Percentiles rank a stretch among this genome's conserved stretches.
Conservation (phyloP, 2,113 vertebrate genomes). For the Tragelaphus buxtoni region DNA sequence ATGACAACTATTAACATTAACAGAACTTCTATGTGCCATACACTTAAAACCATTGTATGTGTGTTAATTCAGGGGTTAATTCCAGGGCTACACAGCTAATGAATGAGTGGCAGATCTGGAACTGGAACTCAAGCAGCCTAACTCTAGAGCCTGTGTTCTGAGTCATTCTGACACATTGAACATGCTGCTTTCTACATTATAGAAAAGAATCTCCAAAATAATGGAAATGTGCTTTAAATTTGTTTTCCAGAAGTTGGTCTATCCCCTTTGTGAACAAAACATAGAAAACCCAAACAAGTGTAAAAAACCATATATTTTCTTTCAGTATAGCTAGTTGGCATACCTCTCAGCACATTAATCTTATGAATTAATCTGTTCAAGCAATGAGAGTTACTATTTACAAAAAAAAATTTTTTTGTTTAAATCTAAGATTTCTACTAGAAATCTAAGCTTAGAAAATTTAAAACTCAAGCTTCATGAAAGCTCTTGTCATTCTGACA, state of each 20-base stretch:
- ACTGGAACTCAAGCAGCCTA: neutral
- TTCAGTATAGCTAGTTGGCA: neutral
- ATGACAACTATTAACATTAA: slow-evolving; percentile 13
- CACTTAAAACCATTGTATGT: neutral
- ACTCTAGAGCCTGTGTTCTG: slow-evolving; percentile 19
- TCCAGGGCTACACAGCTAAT: neutral
- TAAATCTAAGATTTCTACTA: neutral
- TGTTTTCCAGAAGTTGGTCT: slow-evolving; percentile 33
- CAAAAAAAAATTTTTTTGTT: neutral
- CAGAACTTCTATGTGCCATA: neutral
- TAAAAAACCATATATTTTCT: slow-evolving; percentile 28
- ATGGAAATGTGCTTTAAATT: slow-evolving; percentile 35
- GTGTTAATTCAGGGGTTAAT: neutral
- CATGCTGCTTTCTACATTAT: slow-evolving; percentile 1
- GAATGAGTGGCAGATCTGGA: slow-evolving; percentile 14
- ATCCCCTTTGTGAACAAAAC: slow-evolving; percentile 26
- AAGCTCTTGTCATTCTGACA: neutral
- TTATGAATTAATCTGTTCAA: slow-evolving; percentile 9
- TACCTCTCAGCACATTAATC: neutral
- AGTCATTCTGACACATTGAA: slow-evolving; percentile 34
- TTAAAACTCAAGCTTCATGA: neutral
- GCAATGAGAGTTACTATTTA: neutral
- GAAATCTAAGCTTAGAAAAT: slow-evolving; percentile 34
- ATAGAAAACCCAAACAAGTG: slow-evolving; percentile 22
- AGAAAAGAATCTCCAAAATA: slow-evolving; percentile 1